A percentile compares a stretch with the other conserved stretches of the same genome.
Conservation (phyloP, 2,888 invertebrate genomes). For the Ormyrus rosae region DNA sequence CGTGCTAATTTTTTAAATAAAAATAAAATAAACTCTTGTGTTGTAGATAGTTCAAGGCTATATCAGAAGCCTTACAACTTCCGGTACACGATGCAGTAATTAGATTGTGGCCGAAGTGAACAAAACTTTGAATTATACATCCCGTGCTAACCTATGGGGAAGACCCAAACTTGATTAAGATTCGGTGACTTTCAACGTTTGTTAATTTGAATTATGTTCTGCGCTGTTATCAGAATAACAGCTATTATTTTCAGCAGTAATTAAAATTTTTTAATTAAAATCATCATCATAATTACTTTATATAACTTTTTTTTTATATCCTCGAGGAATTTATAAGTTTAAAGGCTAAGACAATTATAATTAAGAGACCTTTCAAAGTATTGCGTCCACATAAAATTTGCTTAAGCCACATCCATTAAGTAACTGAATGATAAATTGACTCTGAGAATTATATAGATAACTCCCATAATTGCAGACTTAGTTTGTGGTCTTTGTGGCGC, state of each 20-base stretch:
- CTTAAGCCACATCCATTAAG: conserved; percentile 41
- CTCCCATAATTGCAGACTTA: conserved; percentile 65
- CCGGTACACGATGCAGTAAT: conserved; percentile 72
- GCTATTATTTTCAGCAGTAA: too few relatives aligned
- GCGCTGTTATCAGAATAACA: too few relatives aligned
- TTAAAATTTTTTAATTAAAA: too few relatives aligned
- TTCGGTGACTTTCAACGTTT: conserved; percentile 31
- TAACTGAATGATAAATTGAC: conserved; percentile 52
- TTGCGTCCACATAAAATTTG: conserved; percentile 13
- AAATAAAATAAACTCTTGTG: too few relatives aligned
- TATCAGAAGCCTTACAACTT: conserved; percentile 41
- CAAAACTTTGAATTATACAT: conserved; percentile 73
- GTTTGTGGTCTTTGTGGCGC: conserved; percentile 55
- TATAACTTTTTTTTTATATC: too few relatives aligned
- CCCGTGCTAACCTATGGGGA: conserved; percentile 42
- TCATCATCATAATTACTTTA: too few relatives aligned
- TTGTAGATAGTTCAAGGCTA: too few relatives aligned
- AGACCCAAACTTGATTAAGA: conserved; percentile 49
- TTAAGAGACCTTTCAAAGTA: neutral
- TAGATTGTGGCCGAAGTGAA: conserved; percentile 68
- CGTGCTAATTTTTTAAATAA: too few relatives aligned
- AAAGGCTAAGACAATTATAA: too few relatives aligned
- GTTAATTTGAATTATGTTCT: conserved; percentile 17
- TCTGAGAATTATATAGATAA: conserved; percentile 53
- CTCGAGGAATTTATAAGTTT: too few relatives aligned